Conservation (phyloP, 2,888 invertebrate species). For the Augiades crinisus region DNA sequence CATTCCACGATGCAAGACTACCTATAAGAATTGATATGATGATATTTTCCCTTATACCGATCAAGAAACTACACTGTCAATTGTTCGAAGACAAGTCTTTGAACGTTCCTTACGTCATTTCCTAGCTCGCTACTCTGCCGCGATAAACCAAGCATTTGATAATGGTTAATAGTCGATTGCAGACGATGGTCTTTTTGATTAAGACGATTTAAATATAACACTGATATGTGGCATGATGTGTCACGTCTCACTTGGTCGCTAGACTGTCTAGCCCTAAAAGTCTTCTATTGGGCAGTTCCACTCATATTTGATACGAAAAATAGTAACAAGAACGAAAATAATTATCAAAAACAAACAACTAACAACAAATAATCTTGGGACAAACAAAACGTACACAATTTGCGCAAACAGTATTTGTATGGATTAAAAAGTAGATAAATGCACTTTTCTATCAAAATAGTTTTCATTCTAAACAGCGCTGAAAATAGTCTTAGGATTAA, state of each 20-base stretch:
- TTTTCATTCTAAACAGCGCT: slow-evolving; percentile 20
- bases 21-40: too few relatives aligned
- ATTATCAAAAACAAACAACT: slow-evolving; percentile 17
- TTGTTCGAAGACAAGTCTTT: too few relatives aligned
- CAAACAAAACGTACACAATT: slow-evolving; percentile 5
- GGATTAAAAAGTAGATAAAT: not conserved
- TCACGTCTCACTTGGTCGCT: slow-evolving; percentile 71
- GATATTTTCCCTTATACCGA: too few relatives aligned
- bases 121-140: not conserved
- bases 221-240: slow-evolving; percentile 80
- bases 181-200: slow-evolving; percentile 43
- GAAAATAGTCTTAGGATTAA: slow-evolving; percentile 11
- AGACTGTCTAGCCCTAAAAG: slow-evolving; percentile 44
- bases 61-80: too few relatives aligned
- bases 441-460: slow-evolving; percentile 19
- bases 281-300: slow-evolving; percentile 43
- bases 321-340: slow-evolving; percentile 11
- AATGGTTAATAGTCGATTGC: slow-evolving; percentile 36
- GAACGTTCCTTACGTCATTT: not conserved
- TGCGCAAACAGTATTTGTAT: slow-evolving; percentile 4
- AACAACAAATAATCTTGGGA: slow-evolving; percentile 7
- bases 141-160: not conserved
- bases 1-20: too few relatives aligned
- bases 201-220: slow-evolving; percentile 54
- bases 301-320: slow-evolving; percentile 21